Percentiles rank a stretch among this genome's conserved stretches.
Conservation (phyloP, 2,113 vertebrate genomes). For the Hypanus sabinus region DNA sequence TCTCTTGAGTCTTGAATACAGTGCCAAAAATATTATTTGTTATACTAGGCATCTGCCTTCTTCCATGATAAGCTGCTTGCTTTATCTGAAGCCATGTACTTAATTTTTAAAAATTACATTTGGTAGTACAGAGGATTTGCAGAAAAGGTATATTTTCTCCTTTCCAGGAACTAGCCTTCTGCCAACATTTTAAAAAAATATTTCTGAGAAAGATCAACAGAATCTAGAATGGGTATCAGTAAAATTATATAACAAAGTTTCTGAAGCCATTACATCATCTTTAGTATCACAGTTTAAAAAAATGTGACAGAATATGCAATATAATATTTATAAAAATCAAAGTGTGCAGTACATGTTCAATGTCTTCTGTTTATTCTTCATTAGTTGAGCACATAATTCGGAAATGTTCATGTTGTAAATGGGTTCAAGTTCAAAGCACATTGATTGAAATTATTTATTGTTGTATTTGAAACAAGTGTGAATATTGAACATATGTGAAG, state of each 20-base stretch:
- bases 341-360: not conserved
- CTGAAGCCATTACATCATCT: not conserved
- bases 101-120: slow-evolving; percentile 66
- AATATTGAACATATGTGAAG: not conserved
- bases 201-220: not conserved
- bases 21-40: slow-evolving; percentile 32
- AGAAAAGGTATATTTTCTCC: slow-evolving; percentile 62
- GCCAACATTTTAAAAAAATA: slow-evolving; percentile 55
- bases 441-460: not conserved
- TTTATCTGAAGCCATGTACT: slow-evolving; percentile 44
- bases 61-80: slow-evolving; percentile 22
- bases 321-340: not conserved
- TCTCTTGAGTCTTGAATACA: slow-evolving; percentile 12
- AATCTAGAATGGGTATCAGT: too few species aligned
- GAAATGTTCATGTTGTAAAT: not conserved
- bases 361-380: not conserved
- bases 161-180: slow-evolving; percentile 62
- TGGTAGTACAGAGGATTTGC: slow-evolving; percentile 67
- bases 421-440: too few species aligned
- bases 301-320: not conserved
- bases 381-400: not conserved
- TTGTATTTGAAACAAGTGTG: not conserved
- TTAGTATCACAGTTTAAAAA: not conserved
- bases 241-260: too few species aligned
- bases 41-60: slow-evolving; percentile 30